phyloP scores from a whole-genome alignment of 2,888 invertebrate genomes.

The Standfussiana lucernea region DNA sequence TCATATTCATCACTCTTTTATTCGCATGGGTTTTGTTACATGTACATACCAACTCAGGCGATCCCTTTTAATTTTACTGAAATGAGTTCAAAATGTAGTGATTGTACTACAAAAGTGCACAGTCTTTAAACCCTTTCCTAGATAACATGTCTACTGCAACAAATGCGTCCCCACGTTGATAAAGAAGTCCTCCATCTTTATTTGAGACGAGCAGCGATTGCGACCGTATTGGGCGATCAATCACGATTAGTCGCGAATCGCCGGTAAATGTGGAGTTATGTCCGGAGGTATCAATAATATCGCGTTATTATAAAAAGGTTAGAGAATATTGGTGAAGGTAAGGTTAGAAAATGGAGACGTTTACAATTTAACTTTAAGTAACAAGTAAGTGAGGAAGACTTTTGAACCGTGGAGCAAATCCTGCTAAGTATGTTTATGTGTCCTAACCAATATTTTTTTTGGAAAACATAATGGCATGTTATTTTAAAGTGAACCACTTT shows the following conservation, averaged over 20 bases:
- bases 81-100: not conserved
- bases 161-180: conserved; percentile 2
- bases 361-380: not conserved
- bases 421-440: not conserved
- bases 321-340: not conserved
- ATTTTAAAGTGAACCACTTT: not conserved
- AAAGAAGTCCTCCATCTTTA: conserved; percentile 62
- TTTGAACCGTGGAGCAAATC: not conserved
- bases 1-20: not conserved
- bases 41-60: not conserved
- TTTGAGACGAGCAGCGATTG: conserved; percentile 21
- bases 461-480: not conserved
- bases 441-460: not conserved
- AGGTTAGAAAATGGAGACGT: not conserved
- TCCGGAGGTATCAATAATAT: conserved; percentile 17
- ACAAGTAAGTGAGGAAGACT: not conserved
- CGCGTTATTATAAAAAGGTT: not conserved
- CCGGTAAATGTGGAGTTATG: conserved; percentile 42
- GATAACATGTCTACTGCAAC: not conserved
- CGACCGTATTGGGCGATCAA: conserved; percentile 42
- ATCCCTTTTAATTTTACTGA: not conserved
- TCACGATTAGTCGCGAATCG: conserved; percentile 42
- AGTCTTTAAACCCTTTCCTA: not conserved
- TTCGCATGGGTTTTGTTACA: not conserved
- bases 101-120: not conserved